Evolutionary conservation across 2,888 invertebrate genomes (phyloP), one percentile per base, ranked within the genome.

Genomic region (Strigamia transsilvanica): DNA sequence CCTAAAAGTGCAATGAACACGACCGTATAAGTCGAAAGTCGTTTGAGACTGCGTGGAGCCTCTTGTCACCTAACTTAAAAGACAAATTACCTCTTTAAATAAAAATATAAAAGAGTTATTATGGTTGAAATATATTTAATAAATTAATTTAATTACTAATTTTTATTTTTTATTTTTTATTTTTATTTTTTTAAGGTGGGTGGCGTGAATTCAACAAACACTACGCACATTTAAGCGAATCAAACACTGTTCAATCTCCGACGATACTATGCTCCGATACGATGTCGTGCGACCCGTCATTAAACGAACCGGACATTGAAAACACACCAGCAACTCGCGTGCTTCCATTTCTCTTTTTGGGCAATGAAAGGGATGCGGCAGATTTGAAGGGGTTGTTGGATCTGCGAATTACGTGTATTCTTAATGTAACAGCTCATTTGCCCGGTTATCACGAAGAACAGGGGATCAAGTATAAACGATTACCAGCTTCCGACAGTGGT

Each of bases 401-500:
- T 85, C 88, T 91, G 84, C 93, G 93, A 84, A 92, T 94, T 85
- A 92, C 93, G 85, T 92, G 93, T 87, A 93, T 95, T 61, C 91
- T 95, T 80, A 94, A 94, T 88, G 94, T 94, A 85, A 94, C 94
- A 87, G 92, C 93, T 56, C 93, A 93, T 87, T 89, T 92, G 86
- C 93, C 93, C 83, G 92, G 92, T 83, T 92, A 92, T 87, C 92
- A 92, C 88, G 91, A 93, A 87, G 90, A 90, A 84, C 89, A 91
- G 84, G 92, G 92, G 83, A 91, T 92, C 86, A 90, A 90, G 83
- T 94, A 94, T 88, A 92, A 93, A 88, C 92, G 94, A 87, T 92
- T 95, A 87, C 94, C 94, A 83, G 95, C 94, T 85, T 91, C 92
- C 84, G 95, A 95, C 90, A 94, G 93, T 84, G 93, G 93, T 80